Evolutionary conservation across 2,888 invertebrate species (phyloP), one percentile per base, ranked within the genome.

Genomic region (Zonitis immaculata): DNA sequence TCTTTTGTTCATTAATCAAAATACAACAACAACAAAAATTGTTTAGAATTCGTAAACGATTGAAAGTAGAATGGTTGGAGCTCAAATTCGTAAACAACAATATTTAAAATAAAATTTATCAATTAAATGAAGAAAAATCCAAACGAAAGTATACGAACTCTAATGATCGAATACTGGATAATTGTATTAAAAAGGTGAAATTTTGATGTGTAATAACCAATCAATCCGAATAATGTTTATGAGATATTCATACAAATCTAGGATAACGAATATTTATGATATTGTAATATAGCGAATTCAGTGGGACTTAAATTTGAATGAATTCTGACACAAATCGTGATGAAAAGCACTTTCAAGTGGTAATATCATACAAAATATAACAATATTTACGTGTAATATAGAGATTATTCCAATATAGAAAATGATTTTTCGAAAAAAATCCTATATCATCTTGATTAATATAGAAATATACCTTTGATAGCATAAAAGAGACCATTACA

Each of bases 161-260:
- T 39, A 20, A 20, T 39, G 39, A 39, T 9, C 5, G 20, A 39
- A 39, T 20, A 39, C 20, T 4, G 5, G 20, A 20, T 39, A 39
- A 39, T 39, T 39, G 11, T 20, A 20, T n/a, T 39, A 32, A 22
- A 49, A n/a, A 54, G 44, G 26, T 51, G 44, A 51, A 50, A 50
- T 44, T n/a, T 35, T n/a, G 44, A 47, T 20, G 47, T 46, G 12
- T 47, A 51, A 44, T 46, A 43, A 42, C 20, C 49, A 49, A 52
- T 52, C 56, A 56, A 47, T 52, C 49, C 47, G 52, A 49, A n/a
- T n/a, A 56, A 56, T 56, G 56, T 56, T 56, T 56, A 56, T 56
- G 56, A 47, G 52, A 56, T 52, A 56, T 52, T 52, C 52, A 49
- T 52, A 56, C 50, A 49, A n/a, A 52, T 51, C 49, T 44, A 44